These are phyloP conservation scores for Vespertilio murinus DNA, from an alignment of 2,797 vertebrate genomes.

Conservation along the genomic window DNA sequence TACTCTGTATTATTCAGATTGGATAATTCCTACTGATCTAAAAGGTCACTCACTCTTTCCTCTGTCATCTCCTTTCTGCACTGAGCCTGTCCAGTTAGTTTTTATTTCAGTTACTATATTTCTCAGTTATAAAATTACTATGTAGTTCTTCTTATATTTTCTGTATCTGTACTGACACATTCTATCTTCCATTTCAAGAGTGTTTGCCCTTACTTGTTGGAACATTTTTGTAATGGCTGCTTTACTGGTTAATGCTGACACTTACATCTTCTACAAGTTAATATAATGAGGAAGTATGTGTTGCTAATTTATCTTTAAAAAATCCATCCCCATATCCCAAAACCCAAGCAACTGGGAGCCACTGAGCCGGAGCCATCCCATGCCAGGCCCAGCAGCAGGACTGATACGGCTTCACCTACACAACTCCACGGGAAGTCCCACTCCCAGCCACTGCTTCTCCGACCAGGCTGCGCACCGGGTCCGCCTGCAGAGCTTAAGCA, in stretches of 20 bases:
- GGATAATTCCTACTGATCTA: neutral
- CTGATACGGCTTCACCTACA: neutral
- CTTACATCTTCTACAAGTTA: neutral
- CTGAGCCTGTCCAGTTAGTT: neutral
- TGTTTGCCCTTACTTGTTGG: too few species aligned
- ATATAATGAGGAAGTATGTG: neutral
- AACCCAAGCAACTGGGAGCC: neutral
- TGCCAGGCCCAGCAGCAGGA: neutral
- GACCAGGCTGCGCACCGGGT: neutral
- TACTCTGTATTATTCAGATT: neutral
- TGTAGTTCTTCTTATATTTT: neutral
- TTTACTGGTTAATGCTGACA: neutral
- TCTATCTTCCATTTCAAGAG: neutral
- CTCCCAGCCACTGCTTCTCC: neutral
- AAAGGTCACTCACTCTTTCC: neutral
- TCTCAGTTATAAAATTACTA: neutral
- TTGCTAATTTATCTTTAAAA: neutral
- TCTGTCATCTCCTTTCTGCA: neutral
- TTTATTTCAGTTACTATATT: neutral
- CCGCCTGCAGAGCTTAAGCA: neutral
- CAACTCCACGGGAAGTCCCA: accelerated
- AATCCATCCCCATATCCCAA: neutral
- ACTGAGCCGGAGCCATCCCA: neutral
- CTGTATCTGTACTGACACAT: neutral
- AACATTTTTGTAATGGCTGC: neutral